Conservation (phyloP, 2,797 vertebrate genomes). For the Uromys caudimaculatus region DNA sequence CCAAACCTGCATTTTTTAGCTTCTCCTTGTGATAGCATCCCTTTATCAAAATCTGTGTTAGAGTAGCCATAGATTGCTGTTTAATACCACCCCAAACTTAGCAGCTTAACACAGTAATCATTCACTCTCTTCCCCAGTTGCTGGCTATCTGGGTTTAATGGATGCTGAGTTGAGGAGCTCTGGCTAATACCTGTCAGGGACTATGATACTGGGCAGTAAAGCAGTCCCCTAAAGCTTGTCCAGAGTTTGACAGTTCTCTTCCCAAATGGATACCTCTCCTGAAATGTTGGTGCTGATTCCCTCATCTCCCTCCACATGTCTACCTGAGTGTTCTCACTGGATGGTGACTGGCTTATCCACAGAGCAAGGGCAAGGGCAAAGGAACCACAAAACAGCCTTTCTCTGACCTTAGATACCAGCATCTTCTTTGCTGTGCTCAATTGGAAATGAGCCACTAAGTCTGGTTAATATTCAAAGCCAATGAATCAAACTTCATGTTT, state of each 20-base stretch:
- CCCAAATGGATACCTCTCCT: background rate
- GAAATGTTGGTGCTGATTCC: background rate
- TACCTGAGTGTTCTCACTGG: background rate
- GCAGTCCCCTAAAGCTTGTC: too few species aligned
- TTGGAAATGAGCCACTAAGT: background rate
- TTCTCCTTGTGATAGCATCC: background rate
- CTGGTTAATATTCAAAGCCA: background rate
- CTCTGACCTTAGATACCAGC: background rate
- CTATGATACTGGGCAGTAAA: background rate
- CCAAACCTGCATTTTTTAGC: background rate
- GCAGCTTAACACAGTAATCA: background rate
- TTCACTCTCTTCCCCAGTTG: background rate
- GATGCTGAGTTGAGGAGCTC: background rate
- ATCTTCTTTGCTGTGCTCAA: background rate
- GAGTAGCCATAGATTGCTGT: background rate
- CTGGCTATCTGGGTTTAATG: background rate
- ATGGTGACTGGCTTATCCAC: background rate
- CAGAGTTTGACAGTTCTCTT: background rate
- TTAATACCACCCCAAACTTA: background rate
- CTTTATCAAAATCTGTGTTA: background rate
- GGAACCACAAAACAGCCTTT: background rate
- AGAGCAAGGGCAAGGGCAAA: background rate
- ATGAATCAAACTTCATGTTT: background rate
- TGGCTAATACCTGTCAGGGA: background rate
- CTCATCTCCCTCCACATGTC: rapidly evolving